Evolutionary conservation across 2,888 invertebrate genomes (phyloP).

Genomic region (Eristalis arbustorum): DNA sequence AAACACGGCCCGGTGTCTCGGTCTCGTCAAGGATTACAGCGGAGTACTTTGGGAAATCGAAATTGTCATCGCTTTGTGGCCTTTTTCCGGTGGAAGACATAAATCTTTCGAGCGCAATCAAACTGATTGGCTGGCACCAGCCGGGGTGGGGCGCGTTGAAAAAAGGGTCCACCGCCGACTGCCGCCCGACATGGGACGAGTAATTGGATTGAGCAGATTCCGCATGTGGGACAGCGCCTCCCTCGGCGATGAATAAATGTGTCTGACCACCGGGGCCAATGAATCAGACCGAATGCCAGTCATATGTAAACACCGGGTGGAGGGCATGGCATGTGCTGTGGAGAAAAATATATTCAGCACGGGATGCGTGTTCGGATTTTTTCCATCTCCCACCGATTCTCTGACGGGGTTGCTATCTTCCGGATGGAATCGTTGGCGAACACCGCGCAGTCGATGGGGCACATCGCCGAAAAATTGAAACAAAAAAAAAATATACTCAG

Average conservation of each 20-base stretch:
- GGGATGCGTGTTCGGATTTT: neutral
- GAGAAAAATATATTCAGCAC: neutral
- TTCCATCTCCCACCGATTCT: neutral
- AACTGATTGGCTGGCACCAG: slow-evolving; percentile 29
- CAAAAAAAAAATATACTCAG: too few species aligned
- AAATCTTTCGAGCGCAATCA: slow-evolving; percentile 38
- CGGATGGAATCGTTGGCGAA: too few species aligned
- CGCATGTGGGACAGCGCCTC: neutral
- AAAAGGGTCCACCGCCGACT: neutral
- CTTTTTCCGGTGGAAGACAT: neutral
- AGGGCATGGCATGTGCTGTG: neutral
- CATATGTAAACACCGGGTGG: neutral
- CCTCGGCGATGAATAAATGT: neutral
- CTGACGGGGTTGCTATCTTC: neutral
- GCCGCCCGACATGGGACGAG: slow-evolving; percentile 15
- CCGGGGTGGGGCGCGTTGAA: neutral
- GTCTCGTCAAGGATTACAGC: slow-evolving; percentile 40
- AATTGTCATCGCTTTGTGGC: slow-evolving; percentile 26
- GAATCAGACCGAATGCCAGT: slow-evolving; percentile 22
- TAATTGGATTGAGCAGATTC: slow-evolving; percentile 43
- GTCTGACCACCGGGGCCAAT: slow-evolving; percentile 24
- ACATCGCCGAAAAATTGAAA: too few species aligned
- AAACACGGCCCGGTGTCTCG: slow-evolving; percentile 30
- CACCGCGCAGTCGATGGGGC: too few species aligned
- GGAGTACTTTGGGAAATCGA: neutral